Evolutionary conservation across 1,140 invertebrate species (phyloP), one percentile per base, ranked within the genome.

Genomic region (Platyura marginata): DNA sequence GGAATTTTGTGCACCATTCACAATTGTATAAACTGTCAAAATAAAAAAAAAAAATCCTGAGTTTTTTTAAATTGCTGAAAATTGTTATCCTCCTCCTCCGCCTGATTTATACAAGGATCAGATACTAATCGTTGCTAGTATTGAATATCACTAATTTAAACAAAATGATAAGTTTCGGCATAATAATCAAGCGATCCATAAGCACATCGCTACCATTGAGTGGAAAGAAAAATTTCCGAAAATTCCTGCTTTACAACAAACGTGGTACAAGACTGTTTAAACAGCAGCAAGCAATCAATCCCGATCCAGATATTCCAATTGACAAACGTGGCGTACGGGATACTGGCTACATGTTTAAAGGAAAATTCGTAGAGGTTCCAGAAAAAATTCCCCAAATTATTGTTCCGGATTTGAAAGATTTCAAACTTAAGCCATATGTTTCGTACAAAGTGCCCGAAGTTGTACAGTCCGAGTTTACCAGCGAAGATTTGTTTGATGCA

Each of bases 341-440:
- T 45, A 63, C 62, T 9, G 81, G 81, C 20, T 71, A 71, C 40
- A 50, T 49, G 11, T 46, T 56, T 3, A 62, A 73, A 35, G 69
- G 70, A 15, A 63, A 65, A 47, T 85, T 72, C 59, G 61, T 77
- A 3, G 48, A 52, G 18, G 59, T 95, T 15, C 77, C 79, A n/a
- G 91, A 96, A 72, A 88, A 82, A 76, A 76, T 92, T 47, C 89
- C 91, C 10, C 82, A 95, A 57, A 54, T 96, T 13, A 76, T 97
- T 46, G 91, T 96, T 15, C 93, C 93, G 2, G 77, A 94, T 58
- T 63, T 97, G 3, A 78, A 71, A 49, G 75, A 68, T 46, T 88
- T 72, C 54, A 60, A 77, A 64, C 64, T 97, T 20, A 93, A 92
- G 62, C 88, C 93, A 0, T 97, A 97, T 56, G 92, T 96, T 0